Evolutionary conservation across 2,797 vertebrate species (phyloP).

Genomic region (Carcharodon carcharias): DNA sequence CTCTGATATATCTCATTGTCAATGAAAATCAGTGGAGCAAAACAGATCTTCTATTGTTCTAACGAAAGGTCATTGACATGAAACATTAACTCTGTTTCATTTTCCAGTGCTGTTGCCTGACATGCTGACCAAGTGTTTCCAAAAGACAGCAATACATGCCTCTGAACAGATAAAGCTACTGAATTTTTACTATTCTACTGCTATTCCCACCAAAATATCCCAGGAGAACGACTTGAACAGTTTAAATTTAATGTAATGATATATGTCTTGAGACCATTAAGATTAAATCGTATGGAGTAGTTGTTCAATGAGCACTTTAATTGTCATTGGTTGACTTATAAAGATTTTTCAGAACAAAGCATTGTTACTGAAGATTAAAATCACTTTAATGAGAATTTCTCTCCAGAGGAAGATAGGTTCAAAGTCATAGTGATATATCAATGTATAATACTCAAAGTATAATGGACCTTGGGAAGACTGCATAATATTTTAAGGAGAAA

Average conservation of each 20-base stretch:
- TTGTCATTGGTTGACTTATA: neutral
- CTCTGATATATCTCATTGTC: neutral
- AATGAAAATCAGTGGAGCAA: neutral
- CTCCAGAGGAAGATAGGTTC: neutral
- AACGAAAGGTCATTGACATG: neutral
- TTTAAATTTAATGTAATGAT: neutral
- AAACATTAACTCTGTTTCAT: neutral
- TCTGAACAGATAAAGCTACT: neutral
- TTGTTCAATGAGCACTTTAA: neutral
- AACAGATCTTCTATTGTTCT: neutral
- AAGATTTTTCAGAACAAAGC: neutral
- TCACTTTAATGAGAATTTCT: neutral
- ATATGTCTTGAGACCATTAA: neutral
- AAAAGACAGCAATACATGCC: neutral
- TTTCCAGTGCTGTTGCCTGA: neutral
- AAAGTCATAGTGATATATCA: neutral
- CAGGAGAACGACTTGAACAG: neutral
- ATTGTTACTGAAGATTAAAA: neutral
- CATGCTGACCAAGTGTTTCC: neutral
- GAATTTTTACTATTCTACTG: neutral
- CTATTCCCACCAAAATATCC: neutral
- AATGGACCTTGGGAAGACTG: neutral
- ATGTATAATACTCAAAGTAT: neutral
- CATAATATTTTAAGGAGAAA: neutral
- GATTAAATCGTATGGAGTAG: neutral